Evolutionary conservation across 2,797 vertebrate genomes (phyloP), one percentile per base, ranked within the genome.

Genomic region (Sciurus vulgaris): DNA sequence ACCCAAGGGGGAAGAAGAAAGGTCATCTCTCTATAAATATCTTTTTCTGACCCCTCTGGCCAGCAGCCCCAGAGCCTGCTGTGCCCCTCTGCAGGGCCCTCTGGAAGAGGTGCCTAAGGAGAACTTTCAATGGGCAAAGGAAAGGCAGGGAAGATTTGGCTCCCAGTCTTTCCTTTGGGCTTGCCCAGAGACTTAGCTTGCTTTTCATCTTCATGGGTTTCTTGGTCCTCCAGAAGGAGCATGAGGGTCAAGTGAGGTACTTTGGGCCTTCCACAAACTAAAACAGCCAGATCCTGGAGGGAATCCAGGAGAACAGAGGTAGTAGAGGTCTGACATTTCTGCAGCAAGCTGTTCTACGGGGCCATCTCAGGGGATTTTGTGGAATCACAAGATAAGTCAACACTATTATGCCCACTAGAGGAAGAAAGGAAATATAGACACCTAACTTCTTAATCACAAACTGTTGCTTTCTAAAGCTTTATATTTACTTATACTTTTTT

Each of bases 21-120:
- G 81, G 95, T 97, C 91, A 95, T 77, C 73, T 78, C 56, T 47
- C 96, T 94, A 88, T 95, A 93, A 97, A 95, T 97, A 96, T 0
- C 33, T 4, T 1, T 93, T 90, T 90, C 95, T 47, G 33, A 18
- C n/a, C 44, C 81, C 61, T 72, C 81, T 47, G 44, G 74, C 38
- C 72, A 77, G 88, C 47, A 85, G 81, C 72, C 70, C 67, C 15
- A 41, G 35, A 15, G 83, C 41, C 59, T 73, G 4, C 49, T 35
- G 49, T 47, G 33, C 10, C 49, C 35, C 61, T 63, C 69, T 17
- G 73, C 47, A 41, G 61, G 30, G 22, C 41, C 33, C 61, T 70
- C 77, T 67, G 41, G 56, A 59, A 73, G 54, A 33, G 24, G 26
- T 38, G 20, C n/a, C 49, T 44, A 33, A 28, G 35, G 41, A 28